These are phyloP conservation scores for Bergia puertoricense DNA, from an alignment of 92 coral and sea anemone species.

Conservation along the genomic window DNA sequence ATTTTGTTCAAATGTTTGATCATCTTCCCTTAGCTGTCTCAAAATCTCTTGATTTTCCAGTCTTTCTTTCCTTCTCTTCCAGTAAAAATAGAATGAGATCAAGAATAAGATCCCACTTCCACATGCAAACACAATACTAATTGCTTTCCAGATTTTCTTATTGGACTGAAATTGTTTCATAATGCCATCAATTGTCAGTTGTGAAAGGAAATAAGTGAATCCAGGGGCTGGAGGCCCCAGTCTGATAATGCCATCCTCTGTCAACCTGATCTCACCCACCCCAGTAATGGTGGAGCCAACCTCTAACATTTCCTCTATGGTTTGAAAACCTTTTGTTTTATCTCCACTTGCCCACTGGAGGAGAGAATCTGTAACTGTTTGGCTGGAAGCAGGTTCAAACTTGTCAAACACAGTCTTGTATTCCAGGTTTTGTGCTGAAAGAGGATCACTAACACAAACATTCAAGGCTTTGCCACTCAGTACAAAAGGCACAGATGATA, in stretches of 20 bases:
- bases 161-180: constrained; percentile 69
- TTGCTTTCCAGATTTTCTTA: constrained; percentile 70
- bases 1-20: constrained; percentile 43
- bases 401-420: constrained; percentile 75
- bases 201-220: constrained; percentile 75
- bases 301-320: constrained; percentile 80
- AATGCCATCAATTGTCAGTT: constrained; percentile 72
- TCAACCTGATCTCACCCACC: constrained; percentile 77
- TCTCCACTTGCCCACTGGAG: constrained; percentile 98
- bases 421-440: constrained; percentile 72
- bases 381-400: constrained; percentile 82
- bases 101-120: constrained; percentile 79
- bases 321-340: constrained; percentile 90
- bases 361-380: constrained; percentile 72
- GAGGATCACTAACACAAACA: constrained; percentile 79
- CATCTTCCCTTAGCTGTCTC: constrained; percentile 53
- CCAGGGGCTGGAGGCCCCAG: constrained; percentile 77
- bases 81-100: constrained; percentile 69
- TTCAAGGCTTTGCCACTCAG: constrained; percentile 49
- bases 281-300: constrained; percentile 87
- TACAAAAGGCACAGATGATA: constrained; percentile 62
- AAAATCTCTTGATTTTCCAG: constrained; percentile 47
- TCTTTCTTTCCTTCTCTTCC: constrained; percentile 68
- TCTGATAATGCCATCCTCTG: constrained; percentile 63
- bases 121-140: constrained; percentile 75